Percentiles rank a stretch among this genome's conserved stretches.
Evolutionary conservation across 1,140 invertebrate genomes (phyloP).

Genomic region (Drosophila yakuba): DNA sequence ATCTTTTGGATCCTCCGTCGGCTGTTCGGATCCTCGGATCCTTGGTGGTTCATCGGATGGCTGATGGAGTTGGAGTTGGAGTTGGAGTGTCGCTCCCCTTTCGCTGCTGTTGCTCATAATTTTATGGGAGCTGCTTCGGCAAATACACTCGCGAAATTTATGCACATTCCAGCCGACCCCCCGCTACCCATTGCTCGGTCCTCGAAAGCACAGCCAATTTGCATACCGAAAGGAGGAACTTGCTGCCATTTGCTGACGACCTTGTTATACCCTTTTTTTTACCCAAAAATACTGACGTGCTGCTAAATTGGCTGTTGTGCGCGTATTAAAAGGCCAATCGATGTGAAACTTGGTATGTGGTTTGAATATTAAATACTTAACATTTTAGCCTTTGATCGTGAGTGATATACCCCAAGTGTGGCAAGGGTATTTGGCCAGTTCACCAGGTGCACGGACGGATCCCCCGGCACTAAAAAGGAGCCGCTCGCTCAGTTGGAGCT

Average conservation of each 20-base stretch:
- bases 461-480: constrained; percentile 72
- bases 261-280: neutral
- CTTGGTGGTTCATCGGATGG: constrained; percentile 1
- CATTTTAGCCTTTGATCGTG: too few species aligned
- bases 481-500: constrained; percentile 82
- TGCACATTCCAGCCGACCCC: constrained; percentile 71
- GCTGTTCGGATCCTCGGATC: constrained; percentile 8
- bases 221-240: constrained; percentile 46
- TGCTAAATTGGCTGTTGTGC: neutral
- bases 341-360: neutral
- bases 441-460: constrained; percentile 67
- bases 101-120: constrained; percentile 72
- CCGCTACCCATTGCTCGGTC: constrained; percentile 8
- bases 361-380: neutral
- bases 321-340: neutral
- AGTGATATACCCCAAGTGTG: neutral
- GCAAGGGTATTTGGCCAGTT: constrained; percentile 11
- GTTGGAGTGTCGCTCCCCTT: constrained; percentile 6
- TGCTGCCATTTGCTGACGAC: neutral
- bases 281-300: too few species aligned
- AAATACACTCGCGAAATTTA: constrained; percentile 80
- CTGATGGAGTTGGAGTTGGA: constrained; percentile 20
- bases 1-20: constrained; percentile 1
- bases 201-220: constrained; percentile 61
- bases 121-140: constrained; percentile 66